Evolutionary conservation across 2,113 vertebrate genomes (phyloP), one percentile per base, ranked within the genome.

Genomic region (Sisor rabdophorus): DNA sequence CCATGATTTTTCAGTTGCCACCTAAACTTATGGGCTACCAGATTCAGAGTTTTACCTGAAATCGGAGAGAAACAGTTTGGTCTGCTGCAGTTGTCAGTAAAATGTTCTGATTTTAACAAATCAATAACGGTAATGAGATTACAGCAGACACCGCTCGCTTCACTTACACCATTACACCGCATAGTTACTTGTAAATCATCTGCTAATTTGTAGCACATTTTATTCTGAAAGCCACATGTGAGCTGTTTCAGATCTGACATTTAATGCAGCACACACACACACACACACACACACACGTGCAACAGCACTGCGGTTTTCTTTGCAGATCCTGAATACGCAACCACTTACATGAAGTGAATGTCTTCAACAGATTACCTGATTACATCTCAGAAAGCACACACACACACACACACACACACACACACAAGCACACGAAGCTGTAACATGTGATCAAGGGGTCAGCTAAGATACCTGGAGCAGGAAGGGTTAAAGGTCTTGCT

Each of bases 321-420:
- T 77, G 75, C 40, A 36, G 24, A 48, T 60, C 72, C 59, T 64
- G 69, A 30, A 17, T 65, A 12, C 44, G 68, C n/a, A 78, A 56
- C 16, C 59, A 56, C 69, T 28, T 24, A 11, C 5, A 50, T 44
- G 19, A 67, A 4, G 28, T 36, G 28, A 70, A 30, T 16, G 52
- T 11, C 13, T 24, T 7, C 15, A 22, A 36, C 3, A 3, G 4
- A 48, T 52, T 30, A 24, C 54, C 28, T 11, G 15, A 24, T 12
- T 48, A 24, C 10, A 16, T 26, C 30, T 12, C 32, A 56, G 22
- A 60, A 19, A 6, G 17, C 26, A 68, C 44, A 17, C 53, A 9
- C 44, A 1, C 16, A 1, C 32, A 36, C 32, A n/a, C n/a, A n/a
- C n/a, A n/a, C n/a, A n/a, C n/a, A n/a, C n/a, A n/a, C n/a, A n/a